Conservation (phyloP, 2,797 vertebrate genomes). For the Arremon aurantiirostris region DNA sequence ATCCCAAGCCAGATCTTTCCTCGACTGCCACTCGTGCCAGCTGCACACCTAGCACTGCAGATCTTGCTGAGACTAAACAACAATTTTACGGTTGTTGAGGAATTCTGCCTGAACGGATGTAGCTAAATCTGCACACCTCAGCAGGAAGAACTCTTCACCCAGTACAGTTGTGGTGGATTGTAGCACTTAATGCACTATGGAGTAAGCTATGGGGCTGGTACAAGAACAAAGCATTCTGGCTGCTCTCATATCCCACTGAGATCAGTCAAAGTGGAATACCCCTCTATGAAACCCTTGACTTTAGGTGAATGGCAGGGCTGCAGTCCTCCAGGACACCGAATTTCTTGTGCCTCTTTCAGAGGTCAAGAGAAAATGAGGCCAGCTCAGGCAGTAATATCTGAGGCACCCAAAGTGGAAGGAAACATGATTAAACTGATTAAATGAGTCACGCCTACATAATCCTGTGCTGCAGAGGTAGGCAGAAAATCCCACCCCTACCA, state of each 20-base stretch:
- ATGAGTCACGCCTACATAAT: background rate
- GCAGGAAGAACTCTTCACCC: background rate
- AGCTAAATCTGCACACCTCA: background rate
- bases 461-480: background rate
- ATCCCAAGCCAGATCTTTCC: conserved; percentile 1
- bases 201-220: background rate
- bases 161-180: background rate
- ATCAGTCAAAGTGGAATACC: background rate
- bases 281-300: background rate
- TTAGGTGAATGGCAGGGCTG: background rate
- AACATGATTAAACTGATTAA: conserved; percentile 11
- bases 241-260: background rate
- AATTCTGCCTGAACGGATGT: conserved; percentile 3
- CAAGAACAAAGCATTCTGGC: background rate
- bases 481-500: background rate
- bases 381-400: background rate
- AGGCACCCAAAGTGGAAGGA: background rate
- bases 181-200: background rate
- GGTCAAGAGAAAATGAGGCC: background rate
- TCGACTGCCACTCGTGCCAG: background rate
- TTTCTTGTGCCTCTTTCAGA: background rate
- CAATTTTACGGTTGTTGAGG: background rate
- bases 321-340: background rate
- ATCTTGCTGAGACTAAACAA: background rate
- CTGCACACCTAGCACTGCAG: background rate